Conservation (phyloP, 2,888 invertebrate genomes). For the Helleia helle region DNA sequence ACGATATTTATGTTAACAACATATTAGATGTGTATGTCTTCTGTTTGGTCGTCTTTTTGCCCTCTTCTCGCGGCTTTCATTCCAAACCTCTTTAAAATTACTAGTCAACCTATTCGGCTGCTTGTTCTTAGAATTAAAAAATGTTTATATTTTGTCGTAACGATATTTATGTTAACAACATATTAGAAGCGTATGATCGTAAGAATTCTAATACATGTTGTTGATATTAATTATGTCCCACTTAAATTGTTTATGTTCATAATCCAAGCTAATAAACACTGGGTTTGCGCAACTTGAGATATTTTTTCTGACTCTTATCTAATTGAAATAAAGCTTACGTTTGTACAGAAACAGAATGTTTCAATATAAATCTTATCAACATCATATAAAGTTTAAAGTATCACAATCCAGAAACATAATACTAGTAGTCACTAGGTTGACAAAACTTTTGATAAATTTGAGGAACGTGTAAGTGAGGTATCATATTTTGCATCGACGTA, state of each 20-base stretch:
- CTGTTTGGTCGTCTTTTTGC: no score
- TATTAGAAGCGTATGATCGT: no score
- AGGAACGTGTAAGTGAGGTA: neutral
- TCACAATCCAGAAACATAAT: neutral
- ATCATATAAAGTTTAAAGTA: neutral
- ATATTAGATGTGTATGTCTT: no score
- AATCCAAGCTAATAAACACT: constrained; percentile 10
- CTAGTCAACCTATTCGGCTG: no score
- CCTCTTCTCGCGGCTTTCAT: no score
- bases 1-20: no score
- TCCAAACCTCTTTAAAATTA: no score
- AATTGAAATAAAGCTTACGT: constrained; percentile 2
- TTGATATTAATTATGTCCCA: constrained; percentile 5
- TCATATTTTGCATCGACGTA: no score
- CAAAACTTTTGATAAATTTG: neutral
- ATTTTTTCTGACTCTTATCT: constrained; percentile 1
- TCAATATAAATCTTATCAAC: neutral
- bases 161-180: no score
- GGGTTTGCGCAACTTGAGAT: constrained; percentile 7
- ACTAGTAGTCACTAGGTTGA: neutral
- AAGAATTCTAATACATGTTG: no score
- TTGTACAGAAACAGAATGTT: neutral
- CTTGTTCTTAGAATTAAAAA: no score
- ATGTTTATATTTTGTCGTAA: no score
- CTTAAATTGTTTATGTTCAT: constrained; percentile 10